Evolutionary conservation across 2,797 vertebrate genomes (phyloP).

Genomic region (Eulemur albifrons): DNA sequence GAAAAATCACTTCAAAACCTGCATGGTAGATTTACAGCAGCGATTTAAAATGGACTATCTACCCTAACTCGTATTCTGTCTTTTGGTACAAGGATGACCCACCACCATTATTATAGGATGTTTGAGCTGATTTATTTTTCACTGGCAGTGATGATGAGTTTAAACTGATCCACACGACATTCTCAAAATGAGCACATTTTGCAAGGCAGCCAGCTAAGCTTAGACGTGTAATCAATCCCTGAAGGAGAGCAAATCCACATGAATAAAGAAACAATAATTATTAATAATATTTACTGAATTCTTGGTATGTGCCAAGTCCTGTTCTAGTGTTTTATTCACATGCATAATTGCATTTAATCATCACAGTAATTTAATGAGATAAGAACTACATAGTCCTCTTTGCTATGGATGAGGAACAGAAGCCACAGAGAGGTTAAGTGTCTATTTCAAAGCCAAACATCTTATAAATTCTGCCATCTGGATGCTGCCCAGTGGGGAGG

Average conservation of each 20-base stretch:
- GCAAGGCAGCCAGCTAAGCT: not conserved
- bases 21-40: not conserved
- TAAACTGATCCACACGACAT: not conserved
- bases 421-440: not conserved
- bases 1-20: constrained; percentile 31
- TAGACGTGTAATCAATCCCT: not conserved
- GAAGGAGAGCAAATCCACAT: not conserved
- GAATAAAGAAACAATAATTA: not conserved
- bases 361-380: not conserved
- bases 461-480: not conserved
- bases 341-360: not conserved
- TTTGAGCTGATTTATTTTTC: not conserved
- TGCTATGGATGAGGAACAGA: not conserved
- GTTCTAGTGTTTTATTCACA: not conserved
- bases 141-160: not conserved
- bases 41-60: not conserved
- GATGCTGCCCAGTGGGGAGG: not conserved
- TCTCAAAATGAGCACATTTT: not conserved
- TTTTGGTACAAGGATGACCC: not conserved
- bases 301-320: not conserved
- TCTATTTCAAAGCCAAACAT: not conserved
- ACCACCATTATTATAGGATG: not conserved
- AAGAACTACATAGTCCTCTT: not conserved
- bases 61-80: not conserved
- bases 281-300: not conserved